Base-by-base conservation (phyloP, 2,113 vertebrate species). In the Engraulis encrasicolus region DNA sequence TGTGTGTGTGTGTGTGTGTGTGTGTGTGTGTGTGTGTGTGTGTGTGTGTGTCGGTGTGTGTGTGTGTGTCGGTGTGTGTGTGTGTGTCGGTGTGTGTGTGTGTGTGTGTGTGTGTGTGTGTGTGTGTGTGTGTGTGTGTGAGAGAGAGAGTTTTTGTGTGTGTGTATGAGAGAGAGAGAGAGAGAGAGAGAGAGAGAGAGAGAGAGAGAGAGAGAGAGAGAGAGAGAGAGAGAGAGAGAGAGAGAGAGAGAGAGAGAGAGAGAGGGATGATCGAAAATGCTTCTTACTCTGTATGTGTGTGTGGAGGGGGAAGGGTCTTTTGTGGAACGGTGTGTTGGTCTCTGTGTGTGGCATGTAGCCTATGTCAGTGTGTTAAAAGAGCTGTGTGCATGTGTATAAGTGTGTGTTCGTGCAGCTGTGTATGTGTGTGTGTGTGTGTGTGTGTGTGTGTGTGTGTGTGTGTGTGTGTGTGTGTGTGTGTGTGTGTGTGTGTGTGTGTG, bases 31-130 rank as follows among this genome's bases (percentile, higher is more conserved):
- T 17, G 15, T 54, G 52, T 15, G 18, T 20, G 52, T 58, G 54
- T 58, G 54, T 58, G 54, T 58, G 52, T 58, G 52, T 58, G 52
- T 58, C 19, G 9, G 54, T 58, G 54, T 58, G 54, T 58, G 54
- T 58, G 19, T 58, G 52, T 58, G 52, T 58, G 54, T n/a, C 20
- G 20, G 54, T 20, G 54, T 58, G 54, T 66, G 20, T 17, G 2
- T 17, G 17, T 45, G 66, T 19, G 52, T 54, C 18, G 19, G 52
- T 54, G 52, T n/a, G 52, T 58, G 52, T 58, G 52, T 58, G 17
- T 19, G 17, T 20, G 54, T 58, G 20, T 58, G 54, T 58, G 54
- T 54, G 50, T 54, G 50, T 54, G 50, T 54, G 50, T 52, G 50
- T 52, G 50, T 54, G 50, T 54, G 50, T 54, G 50, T 54, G 50